phyloP scores from a whole-genome alignment of 2,113 vertebrate species.

The Stigmatopora nigra region DNA sequence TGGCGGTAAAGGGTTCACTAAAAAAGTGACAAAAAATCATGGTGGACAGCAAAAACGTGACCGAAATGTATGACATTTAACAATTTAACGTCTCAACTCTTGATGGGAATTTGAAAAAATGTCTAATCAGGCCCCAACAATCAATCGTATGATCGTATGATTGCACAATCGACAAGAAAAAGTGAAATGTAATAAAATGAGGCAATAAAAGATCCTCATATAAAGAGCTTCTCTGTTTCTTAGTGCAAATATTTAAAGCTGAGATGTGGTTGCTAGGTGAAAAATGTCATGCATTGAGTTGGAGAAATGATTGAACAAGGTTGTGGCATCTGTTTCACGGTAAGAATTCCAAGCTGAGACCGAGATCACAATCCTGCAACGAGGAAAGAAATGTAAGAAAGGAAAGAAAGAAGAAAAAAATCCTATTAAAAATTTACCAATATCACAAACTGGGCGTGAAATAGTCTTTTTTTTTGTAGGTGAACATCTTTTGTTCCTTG shows the following conservation, averaged over 20 bases:
- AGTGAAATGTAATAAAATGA: too few relatives aligned
- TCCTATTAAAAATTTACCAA: neutral
- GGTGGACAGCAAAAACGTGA: too few relatives aligned
- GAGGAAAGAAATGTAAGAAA: neutral
- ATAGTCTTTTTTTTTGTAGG: neutral
- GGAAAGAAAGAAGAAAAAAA: neutral
- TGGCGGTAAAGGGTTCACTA: too few relatives aligned
- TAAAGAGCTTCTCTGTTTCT: neutral
- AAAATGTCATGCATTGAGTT: constrained; percentile 79
- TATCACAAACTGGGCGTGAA: neutral
- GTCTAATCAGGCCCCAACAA: too few relatives aligned
- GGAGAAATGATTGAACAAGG: constrained; percentile 70
- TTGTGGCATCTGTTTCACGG: constrained; percentile 78
- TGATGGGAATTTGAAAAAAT: too few relatives aligned
- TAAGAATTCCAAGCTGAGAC: constrained; percentile 84
- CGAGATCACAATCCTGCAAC: constrained; percentile 71
- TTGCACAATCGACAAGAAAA: too few relatives aligned
- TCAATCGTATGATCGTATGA: too few relatives aligned
- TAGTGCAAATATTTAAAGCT: constrained; percentile 65
- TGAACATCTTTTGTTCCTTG: too few relatives aligned
- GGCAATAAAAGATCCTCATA: too few relatives aligned
- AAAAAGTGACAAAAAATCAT: too few relatives aligned
- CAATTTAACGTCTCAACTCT: too few relatives aligned
- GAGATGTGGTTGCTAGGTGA: constrained; percentile 69
- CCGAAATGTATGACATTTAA: too few relatives aligned